These are phyloP conservation scores for Apistogramma diplotaenia DNA, from an alignment of 2,113 vertebrate species.

Conservation along the genomic window DNA sequence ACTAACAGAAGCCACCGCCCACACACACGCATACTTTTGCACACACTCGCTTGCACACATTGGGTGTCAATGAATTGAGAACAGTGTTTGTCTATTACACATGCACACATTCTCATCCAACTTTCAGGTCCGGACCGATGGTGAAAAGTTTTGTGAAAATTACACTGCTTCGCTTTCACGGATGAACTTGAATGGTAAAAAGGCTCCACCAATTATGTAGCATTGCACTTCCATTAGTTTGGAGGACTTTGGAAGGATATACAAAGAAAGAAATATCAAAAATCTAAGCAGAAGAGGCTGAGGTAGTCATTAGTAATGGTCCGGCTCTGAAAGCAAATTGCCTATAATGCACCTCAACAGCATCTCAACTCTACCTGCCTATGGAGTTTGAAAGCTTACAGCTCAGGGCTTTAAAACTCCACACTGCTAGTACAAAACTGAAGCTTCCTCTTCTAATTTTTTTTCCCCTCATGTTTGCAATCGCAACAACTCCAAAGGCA, in stretches of 20 bases:
- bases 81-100: not conserved
- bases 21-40: constrained; percentile 6
- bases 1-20: constrained; percentile 14
- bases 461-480: not conserved
- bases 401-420: not conserved
- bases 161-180: not conserved
- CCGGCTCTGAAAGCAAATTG: not conserved
- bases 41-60: not conserved
- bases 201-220: not conserved
- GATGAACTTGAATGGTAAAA: not conserved
- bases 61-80: constrained; percentile 11
- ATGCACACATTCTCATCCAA: not conserved
- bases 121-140: not conserved
- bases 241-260: not conserved
- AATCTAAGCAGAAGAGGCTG: not conserved
- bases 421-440: not conserved
- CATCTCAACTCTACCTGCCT: not conserved
- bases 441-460: not conserved
- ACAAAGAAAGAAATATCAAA: not conserved
- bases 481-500: not conserved
- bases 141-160: not conserved
- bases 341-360: not conserved
- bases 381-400: not conserved
- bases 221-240: not conserved
- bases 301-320: not conserved